phyloP scores from a whole-genome alignment of 2,113 vertebrate species.

The Puntigrus tetrazona region DNA sequence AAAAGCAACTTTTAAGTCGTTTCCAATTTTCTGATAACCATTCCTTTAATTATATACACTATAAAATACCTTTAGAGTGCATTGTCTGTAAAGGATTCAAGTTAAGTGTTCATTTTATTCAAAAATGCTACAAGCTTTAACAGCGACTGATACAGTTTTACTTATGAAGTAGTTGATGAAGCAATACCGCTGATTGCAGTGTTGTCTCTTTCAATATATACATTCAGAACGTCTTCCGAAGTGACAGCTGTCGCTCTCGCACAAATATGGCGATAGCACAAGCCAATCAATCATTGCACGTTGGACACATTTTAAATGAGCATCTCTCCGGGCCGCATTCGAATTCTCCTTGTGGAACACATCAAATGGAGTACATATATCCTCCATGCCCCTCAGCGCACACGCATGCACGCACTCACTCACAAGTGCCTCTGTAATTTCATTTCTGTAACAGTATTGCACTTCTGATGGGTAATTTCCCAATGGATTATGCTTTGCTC shows the following conservation, averaged over 20 bases:
- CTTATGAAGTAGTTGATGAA: not conserved
- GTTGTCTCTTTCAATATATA: constrained; percentile 32
- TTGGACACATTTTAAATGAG: constrained; percentile 75
- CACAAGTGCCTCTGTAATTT: constrained; percentile 79
- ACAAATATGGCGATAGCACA: constrained; percentile 61
- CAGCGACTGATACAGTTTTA: not conserved
- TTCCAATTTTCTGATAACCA: too few species aligned
- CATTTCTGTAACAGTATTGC: constrained; percentile 77
- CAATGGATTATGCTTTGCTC: constrained; percentile 76
- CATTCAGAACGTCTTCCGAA: constrained; percentile 34
- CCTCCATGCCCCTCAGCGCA: constrained; percentile 50
- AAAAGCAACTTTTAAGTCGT: too few species aligned
- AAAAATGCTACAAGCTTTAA: not conserved
- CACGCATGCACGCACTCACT: constrained; percentile 60
- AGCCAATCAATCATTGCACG: constrained; percentile 75
- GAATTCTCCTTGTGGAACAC: constrained; percentile 59
- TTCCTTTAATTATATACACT: too few species aligned
- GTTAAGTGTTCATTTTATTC: not conserved
- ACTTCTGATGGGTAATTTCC: constrained; percentile 80
- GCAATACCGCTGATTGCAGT: not conserved
- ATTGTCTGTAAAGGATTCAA: too few species aligned
- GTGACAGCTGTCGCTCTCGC: constrained; percentile 50
- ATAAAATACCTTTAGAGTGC: too few species aligned
- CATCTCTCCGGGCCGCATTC: constrained; percentile 69
- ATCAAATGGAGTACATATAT: constrained; percentile 68